Evolutionary conservation across 2,113 vertebrate species (phyloP).

Genomic region (Varanus salvator): DNA sequence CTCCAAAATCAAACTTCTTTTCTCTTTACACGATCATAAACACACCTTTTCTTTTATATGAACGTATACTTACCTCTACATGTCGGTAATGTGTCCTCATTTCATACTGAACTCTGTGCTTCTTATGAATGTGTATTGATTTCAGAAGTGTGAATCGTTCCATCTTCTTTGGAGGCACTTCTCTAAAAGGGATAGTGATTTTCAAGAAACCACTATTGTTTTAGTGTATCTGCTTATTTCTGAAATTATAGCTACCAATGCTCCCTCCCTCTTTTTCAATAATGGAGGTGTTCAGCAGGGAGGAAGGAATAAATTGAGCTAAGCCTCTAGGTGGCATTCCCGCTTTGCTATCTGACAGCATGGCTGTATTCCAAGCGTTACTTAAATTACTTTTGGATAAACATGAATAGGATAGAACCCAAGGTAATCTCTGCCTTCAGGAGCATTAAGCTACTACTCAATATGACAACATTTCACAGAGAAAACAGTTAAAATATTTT

Average conservation of each 20-base stretch:
- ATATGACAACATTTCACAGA: not conserved
- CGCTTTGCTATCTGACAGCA: not conserved
- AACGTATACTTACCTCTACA: constrained; percentile 84
- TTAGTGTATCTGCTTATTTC: not conserved
- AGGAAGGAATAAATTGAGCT: not conserved
- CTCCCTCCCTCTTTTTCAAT: not conserved
- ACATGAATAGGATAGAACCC: not conserved
- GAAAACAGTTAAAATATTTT: not conserved
- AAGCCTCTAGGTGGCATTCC: not conserved
- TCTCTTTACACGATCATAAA: not conserved
- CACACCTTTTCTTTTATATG: not conserved
- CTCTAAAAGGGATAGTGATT: constrained; percentile 72
- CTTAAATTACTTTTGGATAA: not conserved
- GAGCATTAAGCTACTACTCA: not conserved
- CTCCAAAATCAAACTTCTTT: not conserved
- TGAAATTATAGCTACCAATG: not conserved
- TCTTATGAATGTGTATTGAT: constrained; percentile 97
- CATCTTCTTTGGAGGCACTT: constrained; percentile 83
- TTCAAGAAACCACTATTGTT: not conserved
- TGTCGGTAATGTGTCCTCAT: constrained; percentile 91
- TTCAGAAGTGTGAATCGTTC: constrained; percentile 92
- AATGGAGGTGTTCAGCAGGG: not conserved
- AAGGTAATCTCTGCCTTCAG: not conserved
- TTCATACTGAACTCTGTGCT: constrained; percentile 98
- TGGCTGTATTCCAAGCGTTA: not conserved